Base-by-base conservation (phyloP, 2,797 vertebrate genomes). In the Aplochiton taeniatus region DNA sequence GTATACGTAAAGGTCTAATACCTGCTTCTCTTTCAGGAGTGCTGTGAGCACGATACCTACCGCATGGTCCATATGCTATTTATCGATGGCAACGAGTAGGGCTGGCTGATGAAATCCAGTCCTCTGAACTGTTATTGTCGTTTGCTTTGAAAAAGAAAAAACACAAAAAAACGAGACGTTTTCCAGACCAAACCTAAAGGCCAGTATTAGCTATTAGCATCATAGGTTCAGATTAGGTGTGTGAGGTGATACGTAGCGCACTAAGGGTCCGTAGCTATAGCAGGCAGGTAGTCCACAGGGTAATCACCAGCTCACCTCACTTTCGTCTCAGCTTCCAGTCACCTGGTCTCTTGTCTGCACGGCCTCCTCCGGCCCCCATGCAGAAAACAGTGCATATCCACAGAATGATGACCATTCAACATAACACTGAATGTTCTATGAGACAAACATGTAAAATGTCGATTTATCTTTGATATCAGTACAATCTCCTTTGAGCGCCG, bases 381-480 rank as follows among this genome's bases (percentile, higher is more conserved):
- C 54, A 49, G 41, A 73, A 70, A 70, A 75, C 59, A 66, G 79
- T 72, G 62, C 69, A 68, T 55, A 79, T 66, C 63, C 64, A 76
- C 69, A 73, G 67, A 75, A 70, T 74, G 67, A 83, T 63, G 69
- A 17, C 16, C 47, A 60, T 62, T 52, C 53, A 73, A 82, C 77
- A 72, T 58, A 84, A 65, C 62, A 69, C 68, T 83, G 79, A 84
- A 84, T 87, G 81, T 85, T 74, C 69, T 65, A 78, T 79, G 61
- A 73, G 69, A 63, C 57, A 79, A 81, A 78, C 58, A 51, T 51
- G 50, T 14, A 57, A 11, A 72, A 76, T 82, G 75, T 80, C 73
- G 64, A 61, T 79, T 69, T 73, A 63, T 56, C 64, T 57, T 20
- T 62, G 45, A 77, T 74, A 81, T 81, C 56, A 70, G 81, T 68